Conservation (phyloP, 1,140 invertebrate species). For the Idris sp. region DNA sequence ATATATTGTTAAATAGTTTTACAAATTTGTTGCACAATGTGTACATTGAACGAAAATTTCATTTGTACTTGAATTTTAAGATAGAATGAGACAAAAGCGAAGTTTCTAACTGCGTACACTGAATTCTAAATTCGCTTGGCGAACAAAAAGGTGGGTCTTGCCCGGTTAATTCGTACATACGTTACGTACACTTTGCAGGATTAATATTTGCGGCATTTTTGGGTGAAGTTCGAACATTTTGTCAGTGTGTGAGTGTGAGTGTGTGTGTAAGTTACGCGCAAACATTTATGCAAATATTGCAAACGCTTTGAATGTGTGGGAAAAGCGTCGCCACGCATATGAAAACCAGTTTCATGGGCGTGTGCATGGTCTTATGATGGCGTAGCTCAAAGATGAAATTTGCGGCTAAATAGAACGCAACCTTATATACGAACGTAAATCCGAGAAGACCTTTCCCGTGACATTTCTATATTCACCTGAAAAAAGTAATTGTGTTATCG, state of each 20-base stretch:
- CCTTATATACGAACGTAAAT: conserved; percentile 61
- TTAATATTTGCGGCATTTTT: conserved; percentile 47
- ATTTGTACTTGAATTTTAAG: neutral
- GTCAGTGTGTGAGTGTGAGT: neutral
- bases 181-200: conserved; percentile 30
- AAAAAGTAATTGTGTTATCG: conserved; percentile 61
- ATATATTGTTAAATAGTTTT: too few species aligned
- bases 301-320: conserved; percentile 4
- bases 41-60: too few species aligned
- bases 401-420: conserved; percentile 53
- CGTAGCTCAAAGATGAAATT: conserved; percentile 59
- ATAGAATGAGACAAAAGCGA: too few species aligned
- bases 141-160: conserved; percentile 29
- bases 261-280: neutral
- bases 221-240: conserved; percentile 9
- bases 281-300: conserved; percentile 7
- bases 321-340: conserved; percentile 51
- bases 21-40: too few species aligned
- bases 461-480: conserved; percentile 52
- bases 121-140: conserved; percentile 14
- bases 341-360: conserved; percentile 44
- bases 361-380: conserved; percentile 48
- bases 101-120: too few species aligned
- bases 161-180: conserved; percentile 46
- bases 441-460: conserved; percentile 58